Base-by-base conservation (phyloP, 2,888 invertebrate genomes). In the Drosophila lacicola region DNA sequence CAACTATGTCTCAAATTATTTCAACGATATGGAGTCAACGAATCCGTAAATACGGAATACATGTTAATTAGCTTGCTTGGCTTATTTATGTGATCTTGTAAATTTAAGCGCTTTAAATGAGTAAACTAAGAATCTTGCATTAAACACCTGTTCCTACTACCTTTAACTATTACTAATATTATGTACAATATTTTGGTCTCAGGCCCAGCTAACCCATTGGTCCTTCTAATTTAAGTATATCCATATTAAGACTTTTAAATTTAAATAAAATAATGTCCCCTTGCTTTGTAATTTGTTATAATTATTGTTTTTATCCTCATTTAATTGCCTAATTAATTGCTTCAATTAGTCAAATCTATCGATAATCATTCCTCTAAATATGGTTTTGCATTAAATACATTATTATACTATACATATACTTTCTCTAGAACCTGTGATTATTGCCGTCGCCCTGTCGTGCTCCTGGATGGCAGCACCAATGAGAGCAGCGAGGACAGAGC, bases 401-500 rank as follows among this genome's bases (percentile, higher is more conserved):
- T 8, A 21, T 46, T n/a, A n/a, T n/a, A n/a, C n/a, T n/a, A n/a
- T n/a, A n/a, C n/a, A n/a, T n/a, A n/a, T n/a, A n/a, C 5, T 8
- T 5, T 3, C 3, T 14, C 13, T 46, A 37, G 17, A 17, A 25
- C 46, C 49, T 57, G 19, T 11, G n/a, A 19, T 42, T 37, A 10
- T 36, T 51, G 11, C 62, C 67, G 21, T 1, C 2, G 13, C 14
- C n/a, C 9, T 34, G 21, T 6, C 68, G 70, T 14, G 25, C 13
- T 11, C 47, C 53, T 2, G 67, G 49, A 66, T 76, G 66, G 56
- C 79, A 82, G 17, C 53, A 71, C 66, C 53, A 83, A 45, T 72
- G 71, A n/a, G 84, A 53, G 54, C 74, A 83, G 11, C 72, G 64
- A 0, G 82, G 62, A 29, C 71, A 80, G 36, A 63, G 61, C 74